Evolutionary conservation across 2,797 vertebrate species (phyloP).

Genomic region (Arctocebus calabarensis): DNA sequence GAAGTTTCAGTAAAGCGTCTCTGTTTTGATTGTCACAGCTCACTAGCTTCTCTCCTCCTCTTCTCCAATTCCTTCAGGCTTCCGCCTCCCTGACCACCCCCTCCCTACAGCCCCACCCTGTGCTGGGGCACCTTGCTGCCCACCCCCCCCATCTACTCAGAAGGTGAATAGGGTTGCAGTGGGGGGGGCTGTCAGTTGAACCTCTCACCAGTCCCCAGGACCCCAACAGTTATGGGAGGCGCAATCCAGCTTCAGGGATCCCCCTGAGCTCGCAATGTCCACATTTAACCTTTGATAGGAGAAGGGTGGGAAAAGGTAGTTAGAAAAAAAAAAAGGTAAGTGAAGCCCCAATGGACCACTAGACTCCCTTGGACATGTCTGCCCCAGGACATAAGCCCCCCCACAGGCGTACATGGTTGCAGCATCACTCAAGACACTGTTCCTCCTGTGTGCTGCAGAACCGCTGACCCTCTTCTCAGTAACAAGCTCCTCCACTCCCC

Average conservation of each 20-base stretch:
- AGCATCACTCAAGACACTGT: fast-evolving
- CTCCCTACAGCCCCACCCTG: not conserved
- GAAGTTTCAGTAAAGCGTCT: not conserved
- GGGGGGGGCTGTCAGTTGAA: too few species aligned
- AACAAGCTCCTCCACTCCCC: too few species aligned
- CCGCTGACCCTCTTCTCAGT: fast-evolving
- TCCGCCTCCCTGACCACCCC: fast-evolving
- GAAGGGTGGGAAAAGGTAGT: not conserved
- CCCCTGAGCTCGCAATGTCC: not conserved
- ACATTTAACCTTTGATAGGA: not conserved
- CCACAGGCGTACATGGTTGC: not conserved
- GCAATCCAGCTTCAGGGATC: not conserved
- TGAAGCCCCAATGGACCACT: too few species aligned
- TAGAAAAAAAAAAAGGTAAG: not conserved
- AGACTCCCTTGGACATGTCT: too few species aligned
- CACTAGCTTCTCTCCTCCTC: not conserved
- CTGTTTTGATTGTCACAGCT: not conserved
- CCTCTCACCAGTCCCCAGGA: not conserved
- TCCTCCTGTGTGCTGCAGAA: not conserved
- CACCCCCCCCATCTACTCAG: not conserved
- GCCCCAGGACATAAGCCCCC: not conserved
- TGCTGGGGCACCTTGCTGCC: not conserved
- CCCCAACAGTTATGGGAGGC: not conserved
- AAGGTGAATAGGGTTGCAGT: not conserved
- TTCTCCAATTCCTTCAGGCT: not conserved